Base-by-base conservation (phyloP, 2,888 invertebrate species). In the Meliscaeva auricollis region DNA sequence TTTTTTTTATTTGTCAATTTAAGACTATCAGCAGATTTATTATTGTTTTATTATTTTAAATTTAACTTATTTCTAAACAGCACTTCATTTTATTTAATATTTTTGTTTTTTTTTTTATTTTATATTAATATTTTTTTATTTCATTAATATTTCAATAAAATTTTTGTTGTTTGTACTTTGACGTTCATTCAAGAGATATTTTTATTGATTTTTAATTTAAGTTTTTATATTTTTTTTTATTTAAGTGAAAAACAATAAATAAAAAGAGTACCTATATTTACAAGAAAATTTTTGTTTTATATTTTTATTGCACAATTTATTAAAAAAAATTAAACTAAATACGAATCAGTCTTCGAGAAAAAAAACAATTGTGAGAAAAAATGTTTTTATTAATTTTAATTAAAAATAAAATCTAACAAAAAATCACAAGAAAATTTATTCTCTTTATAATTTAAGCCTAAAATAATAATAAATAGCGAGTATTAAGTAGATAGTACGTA, bases 81-180 rank as follows among this genome's bases (percentile, higher is more conserved):
- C 64, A 64, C 64, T 64, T 30, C 11, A 32, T 38, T 22, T 60
- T 22, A 9, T 15, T 15, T 44, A 22, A 20, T 52, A 20, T 20
- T 4, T 35, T 46, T 11, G 17, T 32, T n/a, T 66, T 48, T 48
- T 17, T 20, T 22, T 50, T 22, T 50, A 22, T 50, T 50, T 56
- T 46, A 30, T 46, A 30, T n/a, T n/a, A n/a, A n/a, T n/a, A 26
- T 62, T 62, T 20, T n/a, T 26, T 66, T 35, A 15, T 11, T 73
- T 48, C 38, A 11, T 62, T 41, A 38, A 50, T 56, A n/a, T 35
- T 68, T 48, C 32, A 66, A 44, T 26, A 54, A 44, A 38, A 66
- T 26, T 75, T 75, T 79, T 62, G 13, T 83, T 62, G 15, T 83
- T 84, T 85, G 85, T 85, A 85, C 85, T 85, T 85, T 85, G 32